Evolutionary conservation across 2,888 invertebrate genomes (phyloP).

Genomic region (Ochropleura plecta): DNA sequence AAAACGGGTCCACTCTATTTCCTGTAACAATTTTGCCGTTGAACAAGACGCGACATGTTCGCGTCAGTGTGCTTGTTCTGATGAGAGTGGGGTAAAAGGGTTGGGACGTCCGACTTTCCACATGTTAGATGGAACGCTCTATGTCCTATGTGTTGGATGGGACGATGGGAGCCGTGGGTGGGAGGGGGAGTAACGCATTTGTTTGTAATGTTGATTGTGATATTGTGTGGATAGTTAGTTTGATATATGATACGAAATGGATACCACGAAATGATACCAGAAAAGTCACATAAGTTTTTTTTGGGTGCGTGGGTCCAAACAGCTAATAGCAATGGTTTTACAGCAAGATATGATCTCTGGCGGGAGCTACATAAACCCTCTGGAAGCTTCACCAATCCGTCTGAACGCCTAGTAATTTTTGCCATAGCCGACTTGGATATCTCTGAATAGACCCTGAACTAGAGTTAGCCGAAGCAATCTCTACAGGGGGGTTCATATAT

Average conservation of each 20-base stretch:
- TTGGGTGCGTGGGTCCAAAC: too few relatives aligned
- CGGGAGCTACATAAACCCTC: too few relatives aligned
- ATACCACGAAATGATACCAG: too few relatives aligned
- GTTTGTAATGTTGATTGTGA: background rate
- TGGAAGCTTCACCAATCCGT: too few relatives aligned
- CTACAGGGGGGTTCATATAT: too few relatives aligned
- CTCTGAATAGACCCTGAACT: too few relatives aligned
- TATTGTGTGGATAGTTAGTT: background rate
- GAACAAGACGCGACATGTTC: conserved; percentile 59
- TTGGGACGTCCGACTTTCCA: conserved; percentile 18
- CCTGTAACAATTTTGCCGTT: conserved; percentile 54
- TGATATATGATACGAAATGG: background rate
- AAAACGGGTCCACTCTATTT: conserved; percentile 51
- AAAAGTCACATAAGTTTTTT: too few relatives aligned
- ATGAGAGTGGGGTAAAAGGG: conserved; percentile 61
- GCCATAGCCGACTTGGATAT: too few relatives aligned
- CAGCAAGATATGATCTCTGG: too few relatives aligned
- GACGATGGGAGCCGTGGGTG: conserved; percentile 2
- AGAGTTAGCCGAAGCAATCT: too few relatives aligned
- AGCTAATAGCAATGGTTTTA: too few relatives aligned
- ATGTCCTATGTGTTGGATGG: background rate
- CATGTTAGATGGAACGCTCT: conserved; percentile 3
- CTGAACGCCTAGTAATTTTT: too few relatives aligned
- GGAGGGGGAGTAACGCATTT: background rate
- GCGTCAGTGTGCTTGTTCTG: conserved; percentile 52